These are phyloP conservation scores for Coregonus suidteri DNA, from an alignment of 2,797 vertebrate species.

Conservation along the genomic window DNA sequence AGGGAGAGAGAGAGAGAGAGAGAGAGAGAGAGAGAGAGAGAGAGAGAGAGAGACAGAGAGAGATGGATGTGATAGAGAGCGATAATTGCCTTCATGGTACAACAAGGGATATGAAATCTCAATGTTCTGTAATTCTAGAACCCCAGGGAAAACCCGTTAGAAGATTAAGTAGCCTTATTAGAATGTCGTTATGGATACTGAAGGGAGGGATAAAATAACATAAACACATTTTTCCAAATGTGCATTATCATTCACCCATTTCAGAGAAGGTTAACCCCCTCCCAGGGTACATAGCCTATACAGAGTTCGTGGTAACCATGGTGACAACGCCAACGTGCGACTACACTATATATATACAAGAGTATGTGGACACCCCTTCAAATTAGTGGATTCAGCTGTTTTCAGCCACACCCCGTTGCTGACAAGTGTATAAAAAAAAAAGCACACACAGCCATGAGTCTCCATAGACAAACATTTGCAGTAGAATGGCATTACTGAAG, in stretches of 20 bases:
- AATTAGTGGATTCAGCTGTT: no score
- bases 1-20: no score
- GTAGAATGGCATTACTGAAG: no score
- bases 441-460: no score
- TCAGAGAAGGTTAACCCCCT: slow-evolving; percentile 41
- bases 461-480: no score
- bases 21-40: no score
- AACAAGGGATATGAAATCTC: slow-evolving; percentile 76
- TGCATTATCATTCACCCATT: slow-evolving; percentile 53
- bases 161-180: slow-evolving; percentile 76
- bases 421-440: no score
- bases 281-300: neutral
- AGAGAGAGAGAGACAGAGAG: no score
- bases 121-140: slow-evolving; percentile 75
- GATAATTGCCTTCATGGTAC: slow-evolving; percentile 78
- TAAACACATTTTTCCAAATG: slow-evolving; percentile 46
- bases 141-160: slow-evolving; percentile 57
- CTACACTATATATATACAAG: no score
- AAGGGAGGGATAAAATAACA: slow-evolving; percentile 51
- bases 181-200: slow-evolving; percentile 46
- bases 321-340: neutral
- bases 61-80: slow-evolving; percentile 57
- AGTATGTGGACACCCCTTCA: no score
- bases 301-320: slow-evolving; percentile 38
- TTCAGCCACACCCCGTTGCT: no score